phyloP scores from a whole-genome alignment of 1,140 invertebrate species.

The Drosophila bocki region DNA sequence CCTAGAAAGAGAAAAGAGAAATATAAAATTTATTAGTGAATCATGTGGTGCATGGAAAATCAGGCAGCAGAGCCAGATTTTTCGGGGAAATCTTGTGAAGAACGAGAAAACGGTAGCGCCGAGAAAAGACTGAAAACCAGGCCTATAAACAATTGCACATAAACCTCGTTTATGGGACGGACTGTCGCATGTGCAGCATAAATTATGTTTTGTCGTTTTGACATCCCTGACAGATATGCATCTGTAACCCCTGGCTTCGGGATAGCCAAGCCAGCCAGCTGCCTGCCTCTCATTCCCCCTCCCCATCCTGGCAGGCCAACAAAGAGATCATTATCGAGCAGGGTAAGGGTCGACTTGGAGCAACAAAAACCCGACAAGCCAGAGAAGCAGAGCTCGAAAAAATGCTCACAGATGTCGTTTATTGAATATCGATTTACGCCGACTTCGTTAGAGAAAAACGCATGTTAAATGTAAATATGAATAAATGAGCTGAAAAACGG shows the following conservation, averaged over 20 bases:
- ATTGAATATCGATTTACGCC: constrained; percentile 83
- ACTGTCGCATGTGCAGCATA: constrained; percentile 73
- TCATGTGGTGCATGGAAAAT: constrained; percentile 45
- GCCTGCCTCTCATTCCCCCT: constrained; percentile 25
- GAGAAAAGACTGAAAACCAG: constrained; percentile 41
- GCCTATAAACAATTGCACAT: constrained; percentile 61
- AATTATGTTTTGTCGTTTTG: constrained; percentile 75
- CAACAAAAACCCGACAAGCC: constrained; percentile 23
- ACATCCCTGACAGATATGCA: constrained; percentile 80
- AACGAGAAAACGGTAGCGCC: constrained; percentile 33
- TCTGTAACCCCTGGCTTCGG: constrained; percentile 50
- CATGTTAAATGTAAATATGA: constrained; percentile 84
- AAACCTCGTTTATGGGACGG: constrained; percentile 54
- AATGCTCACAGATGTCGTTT: constrained; percentile 84
- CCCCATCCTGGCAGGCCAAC: constrained; percentile 35
- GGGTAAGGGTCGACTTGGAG: constrained; percentile 49
- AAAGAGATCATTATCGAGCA: constrained; percentile 79
- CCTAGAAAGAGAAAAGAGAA: constrained; percentile 59
- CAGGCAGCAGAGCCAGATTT: constrained; percentile 22
- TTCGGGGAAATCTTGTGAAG: constrained; percentile 31
- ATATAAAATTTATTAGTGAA: constrained; percentile 50
- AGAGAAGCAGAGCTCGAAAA: constrained; percentile 36
- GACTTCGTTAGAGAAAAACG: constrained; percentile 77
- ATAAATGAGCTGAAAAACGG: constrained; percentile 79
- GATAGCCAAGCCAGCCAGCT: constrained; percentile 31